These are phyloP conservation scores for Anas platyrhynchos DNA, from an alignment of 2,113 vertebrate genomes.

Conservation along the genomic window DNA sequence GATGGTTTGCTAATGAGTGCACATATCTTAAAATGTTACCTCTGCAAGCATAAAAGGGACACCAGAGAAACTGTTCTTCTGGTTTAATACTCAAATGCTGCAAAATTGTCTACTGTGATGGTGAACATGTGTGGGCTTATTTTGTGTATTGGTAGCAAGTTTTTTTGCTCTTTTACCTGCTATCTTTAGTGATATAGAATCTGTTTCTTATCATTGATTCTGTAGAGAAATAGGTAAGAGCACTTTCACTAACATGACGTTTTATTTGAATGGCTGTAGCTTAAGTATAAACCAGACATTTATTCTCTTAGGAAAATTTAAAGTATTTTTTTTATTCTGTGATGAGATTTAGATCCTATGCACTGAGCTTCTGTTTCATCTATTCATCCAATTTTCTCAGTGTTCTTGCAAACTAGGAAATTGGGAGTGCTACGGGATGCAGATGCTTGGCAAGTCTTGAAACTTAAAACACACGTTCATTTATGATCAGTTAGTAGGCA, in stretches of 20 bases:
- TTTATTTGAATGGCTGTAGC: not conserved
- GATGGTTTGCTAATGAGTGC: not conserved
- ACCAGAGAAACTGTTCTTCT: not conserved
- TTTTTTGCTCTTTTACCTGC: not conserved
- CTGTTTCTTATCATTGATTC: not conserved
- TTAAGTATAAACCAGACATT: not conserved
- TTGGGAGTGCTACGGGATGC: not conserved
- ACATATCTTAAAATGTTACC: not conserved
- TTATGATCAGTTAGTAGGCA: not conserved
- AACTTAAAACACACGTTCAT: not conserved
- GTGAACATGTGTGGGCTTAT: not conserved
- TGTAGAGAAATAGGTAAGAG: not conserved
- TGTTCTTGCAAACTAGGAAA: not conserved
- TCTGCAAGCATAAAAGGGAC: not conserved
- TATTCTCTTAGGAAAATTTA: not conserved
- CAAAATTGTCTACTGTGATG: not conserved
- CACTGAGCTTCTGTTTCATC: not conserved
- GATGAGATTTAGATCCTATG: not conserved
- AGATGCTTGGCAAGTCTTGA: not conserved
- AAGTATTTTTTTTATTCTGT: not conserved
- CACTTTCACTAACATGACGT: not conserved
- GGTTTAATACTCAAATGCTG: not conserved
- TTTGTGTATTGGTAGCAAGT: fast-evolving
- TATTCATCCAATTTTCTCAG: not conserved
- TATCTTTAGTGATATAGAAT: not conserved